Percentiles rank a stretch among this genome's conserved stretches.
phyloP scores from a whole-genome alignment of 2,888 invertebrate species.

The Serripes groenlandicus region DNA sequence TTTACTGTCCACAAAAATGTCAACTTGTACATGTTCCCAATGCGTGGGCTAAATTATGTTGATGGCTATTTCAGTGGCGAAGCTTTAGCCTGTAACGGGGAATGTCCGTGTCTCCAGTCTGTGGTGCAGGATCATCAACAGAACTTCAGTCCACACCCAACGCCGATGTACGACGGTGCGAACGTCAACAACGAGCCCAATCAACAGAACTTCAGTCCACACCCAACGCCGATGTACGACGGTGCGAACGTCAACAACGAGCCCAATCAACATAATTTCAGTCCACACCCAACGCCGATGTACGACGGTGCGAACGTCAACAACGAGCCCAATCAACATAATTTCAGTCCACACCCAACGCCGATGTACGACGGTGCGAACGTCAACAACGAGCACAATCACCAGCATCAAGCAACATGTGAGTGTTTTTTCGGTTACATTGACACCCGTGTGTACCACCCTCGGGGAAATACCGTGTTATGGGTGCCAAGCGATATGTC shows the following conservation, averaged over 20 bases:
- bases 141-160: not conserved
- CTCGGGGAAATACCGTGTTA: conserved; percentile 51
- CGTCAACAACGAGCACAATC: conserved; percentile 49
- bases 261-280: not conserved
- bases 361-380: conserved; percentile 14
- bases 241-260: too few relatives aligned
- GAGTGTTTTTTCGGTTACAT: conserved; percentile 43
- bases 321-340: conserved; percentile 16
- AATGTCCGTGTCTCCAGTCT: conserved; percentile 44
- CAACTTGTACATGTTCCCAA: too few relatives aligned
- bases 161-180: not conserved
- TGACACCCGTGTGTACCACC: conserved; percentile 61
- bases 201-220: not conserved
- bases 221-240: not conserved
- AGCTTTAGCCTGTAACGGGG: conserved; percentile 46
- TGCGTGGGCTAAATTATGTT: too few relatives aligned
- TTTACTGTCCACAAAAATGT: too few relatives aligned
- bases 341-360: too few relatives aligned
- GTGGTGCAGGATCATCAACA: not conserved
- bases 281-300: too few relatives aligned
- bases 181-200: too few relatives aligned
- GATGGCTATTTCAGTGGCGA: conserved; percentile 33
- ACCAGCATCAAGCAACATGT: conserved; percentile 56
- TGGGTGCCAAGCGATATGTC: conserved; percentile 61
- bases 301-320: conserved; percentile 33